These are phyloP conservation scores for Clarias laeviceps DNA, from an alignment of 2,797 vertebrate species.

Conservation along the genomic window DNA sequence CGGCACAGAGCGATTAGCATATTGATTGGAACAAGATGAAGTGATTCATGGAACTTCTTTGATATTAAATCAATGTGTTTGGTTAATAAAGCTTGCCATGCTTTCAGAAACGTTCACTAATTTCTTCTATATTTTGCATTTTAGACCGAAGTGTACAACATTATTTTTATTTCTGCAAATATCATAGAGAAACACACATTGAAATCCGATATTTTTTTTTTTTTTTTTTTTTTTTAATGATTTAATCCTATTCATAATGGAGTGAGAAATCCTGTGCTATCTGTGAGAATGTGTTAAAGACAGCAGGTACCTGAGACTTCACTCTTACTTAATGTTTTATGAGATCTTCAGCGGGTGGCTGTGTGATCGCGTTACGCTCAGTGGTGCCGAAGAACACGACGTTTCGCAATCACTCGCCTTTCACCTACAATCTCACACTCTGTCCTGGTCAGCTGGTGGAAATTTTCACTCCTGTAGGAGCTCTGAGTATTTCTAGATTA, in stretches of 20 bases:
- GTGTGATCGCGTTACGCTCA: not conserved
- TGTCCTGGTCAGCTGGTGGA: not conserved
- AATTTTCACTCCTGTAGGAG: not conserved
- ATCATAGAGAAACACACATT: not conserved
- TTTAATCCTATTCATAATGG: not conserved
- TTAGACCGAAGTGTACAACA: not conserved
- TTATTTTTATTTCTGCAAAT: not conserved
- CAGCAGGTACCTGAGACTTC: not conserved
- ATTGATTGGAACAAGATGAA: not conserved
- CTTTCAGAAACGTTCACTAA: not conserved
- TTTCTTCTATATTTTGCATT: not conserved
- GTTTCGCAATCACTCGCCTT: not conserved
- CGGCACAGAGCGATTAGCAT: not conserved
- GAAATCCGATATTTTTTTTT: not conserved
- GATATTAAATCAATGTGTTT: not conserved
- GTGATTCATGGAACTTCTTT: not conserved
- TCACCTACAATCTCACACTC: not conserved
- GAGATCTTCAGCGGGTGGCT: not conserved
- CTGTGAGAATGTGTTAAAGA: not conserved
- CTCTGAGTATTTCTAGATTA: not conserved
- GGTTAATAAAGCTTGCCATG: not conserved
- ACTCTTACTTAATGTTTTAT: conserved; percentile 3
- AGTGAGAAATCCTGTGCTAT: not conserved
- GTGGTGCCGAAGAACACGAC: not conserved
- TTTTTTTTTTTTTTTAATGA: not conserved